These are phyloP conservation scores for Hypothenemus hampei DNA, from an alignment of 1,140 invertebrate species.

Conservation along the genomic window DNA sequence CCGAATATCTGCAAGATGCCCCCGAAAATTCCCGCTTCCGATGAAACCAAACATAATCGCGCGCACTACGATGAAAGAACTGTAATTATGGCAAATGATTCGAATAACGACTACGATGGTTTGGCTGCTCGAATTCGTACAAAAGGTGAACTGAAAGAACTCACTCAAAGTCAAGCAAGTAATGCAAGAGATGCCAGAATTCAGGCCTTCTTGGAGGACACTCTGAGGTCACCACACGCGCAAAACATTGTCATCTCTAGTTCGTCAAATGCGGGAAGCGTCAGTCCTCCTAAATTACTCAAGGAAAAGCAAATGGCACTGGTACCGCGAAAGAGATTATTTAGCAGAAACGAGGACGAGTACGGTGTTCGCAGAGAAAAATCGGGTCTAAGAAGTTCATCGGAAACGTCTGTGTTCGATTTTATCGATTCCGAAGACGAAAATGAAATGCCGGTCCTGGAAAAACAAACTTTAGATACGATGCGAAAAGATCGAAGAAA, in stretches of 20 bases:
- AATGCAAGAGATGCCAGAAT: conserved; percentile 19
- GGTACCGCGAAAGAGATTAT: conserved; percentile 48
- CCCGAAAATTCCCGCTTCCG: conserved; percentile 62
- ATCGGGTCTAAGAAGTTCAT: conserved; percentile 54
- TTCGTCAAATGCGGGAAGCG: conserved; percentile 14
- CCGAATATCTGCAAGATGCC: conserved; percentile 46
- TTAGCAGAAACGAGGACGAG: conserved; percentile 51
- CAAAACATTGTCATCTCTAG: conserved; percentile 11
- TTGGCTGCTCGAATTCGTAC: conserved; percentile 71
- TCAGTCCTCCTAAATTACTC: conserved; percentile 51
- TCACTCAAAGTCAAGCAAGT: conserved; percentile 47
- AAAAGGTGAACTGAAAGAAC: conserved; percentile 76
- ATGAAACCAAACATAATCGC: conserved; percentile 46
- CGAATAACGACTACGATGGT: conserved; percentile 46
- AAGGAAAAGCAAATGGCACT: conserved; percentile 44
- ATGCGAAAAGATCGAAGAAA: conserved; percentile 53
- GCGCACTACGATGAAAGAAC: conserved; percentile 14
- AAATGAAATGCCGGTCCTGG: conserved; percentile 50
- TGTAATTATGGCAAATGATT: conserved; percentile 30
- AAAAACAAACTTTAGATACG: conserved; percentile 52
- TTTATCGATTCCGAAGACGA: conserved; percentile 58
- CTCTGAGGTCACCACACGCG: conserved; percentile 25
- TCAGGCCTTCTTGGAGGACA: conserved; percentile 31
- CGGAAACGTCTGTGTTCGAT: conserved; percentile 61
- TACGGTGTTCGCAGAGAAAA: conserved; percentile 43